Evolutionary conservation across 1,140 invertebrate species (phyloP).

Genomic region (Pseudomyrmex cubaensis): DNA sequence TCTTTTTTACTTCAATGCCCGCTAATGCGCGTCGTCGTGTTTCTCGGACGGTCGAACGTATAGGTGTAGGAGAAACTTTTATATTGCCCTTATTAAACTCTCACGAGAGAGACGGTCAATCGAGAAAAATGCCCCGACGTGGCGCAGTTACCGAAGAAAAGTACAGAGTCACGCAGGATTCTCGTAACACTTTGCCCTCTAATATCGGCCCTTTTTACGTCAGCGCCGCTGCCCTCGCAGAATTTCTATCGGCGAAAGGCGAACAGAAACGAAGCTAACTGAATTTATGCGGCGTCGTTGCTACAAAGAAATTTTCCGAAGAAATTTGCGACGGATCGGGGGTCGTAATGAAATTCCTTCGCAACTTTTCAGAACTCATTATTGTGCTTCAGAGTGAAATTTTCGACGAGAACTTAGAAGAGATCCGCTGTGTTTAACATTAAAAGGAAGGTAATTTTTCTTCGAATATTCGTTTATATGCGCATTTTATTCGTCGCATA

Average conservation of each 20-base stretch:
- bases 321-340: constrained; percentile 56
- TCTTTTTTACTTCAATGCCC: constrained; percentile 5
- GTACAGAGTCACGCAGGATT: constrained; percentile 62
- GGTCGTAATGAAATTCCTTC: constrained; percentile 51
- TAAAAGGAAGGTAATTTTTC: constrained; percentile 21
- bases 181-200: constrained; percentile 55
- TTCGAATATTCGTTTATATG: constrained; percentile 9
- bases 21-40: constrained; percentile 47
- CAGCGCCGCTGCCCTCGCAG: constrained; percentile 59
- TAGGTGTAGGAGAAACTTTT: constrained; percentile 61
- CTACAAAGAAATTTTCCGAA: constrained; percentile 60
- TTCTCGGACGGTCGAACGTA: constrained; percentile 30
- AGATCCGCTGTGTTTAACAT: constrained; percentile 27
- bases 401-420: constrained; percentile 33
- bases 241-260: constrained; percentile 56
- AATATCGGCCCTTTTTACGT: constrained; percentile 68
- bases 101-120: constrained; percentile 67
- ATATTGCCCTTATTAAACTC: constrained; percentile 66
- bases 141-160: constrained; percentile 67
- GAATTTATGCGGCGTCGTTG: constrained; percentile 67
- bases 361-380: constrained; percentile 59
- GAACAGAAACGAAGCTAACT: constrained; percentile 64
- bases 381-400: constrained; percentile 51
- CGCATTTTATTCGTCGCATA: neutral
- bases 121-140: constrained; percentile 46